Base-by-base conservation (phyloP, 2,888 invertebrate species). In the Diplolepis rosae region DNA sequence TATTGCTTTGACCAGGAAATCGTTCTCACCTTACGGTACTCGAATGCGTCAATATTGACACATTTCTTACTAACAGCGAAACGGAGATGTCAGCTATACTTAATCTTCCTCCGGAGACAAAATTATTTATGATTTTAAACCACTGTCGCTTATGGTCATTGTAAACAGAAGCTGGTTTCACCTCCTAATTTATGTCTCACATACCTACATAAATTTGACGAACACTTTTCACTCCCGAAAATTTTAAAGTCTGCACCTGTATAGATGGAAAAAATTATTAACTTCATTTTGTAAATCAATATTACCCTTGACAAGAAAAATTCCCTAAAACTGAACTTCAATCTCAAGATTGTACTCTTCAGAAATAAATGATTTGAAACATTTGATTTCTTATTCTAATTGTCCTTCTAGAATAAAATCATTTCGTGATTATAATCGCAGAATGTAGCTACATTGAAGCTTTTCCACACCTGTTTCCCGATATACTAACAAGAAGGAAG, bases 11-110 rank as follows among this genome's bases (percentile, higher is more conserved):
- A 76, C 76, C 79, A 75, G 78, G 83, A 84, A 85, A 84, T 80
- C 78, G 80, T 77, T 82, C 82, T 85, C 80, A 79, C 74, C 81
- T 85, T 84, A 84, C 84, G 82, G 82, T 82, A 84, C 82, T 77
- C 80, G 72, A 66, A 68, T 75, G 75, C 72, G 84, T 83, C 83
- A 86, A 86, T 86, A 85, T 86, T 86, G 83, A 84, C 85, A 80
- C 75, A 76, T 84, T 81, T 82, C 81, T 84, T 80, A 78, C 79
- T 80, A 85, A 84, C 80, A 71, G 30, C 71, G 52, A 75, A 73
- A 69, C 69, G 51, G 73, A 67, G 66, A 68, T 68, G 72, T 70
- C 68, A 65, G 61, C 54, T 54, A 51, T 42, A 50, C 4, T 28
- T 66, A 32, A 32, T 32, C 45, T 66, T 70, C 39, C 13, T 54